Evolutionary conservation across 2,113 vertebrate genomes (phyloP).

Genomic region (Oophaga pumilio): DNA sequence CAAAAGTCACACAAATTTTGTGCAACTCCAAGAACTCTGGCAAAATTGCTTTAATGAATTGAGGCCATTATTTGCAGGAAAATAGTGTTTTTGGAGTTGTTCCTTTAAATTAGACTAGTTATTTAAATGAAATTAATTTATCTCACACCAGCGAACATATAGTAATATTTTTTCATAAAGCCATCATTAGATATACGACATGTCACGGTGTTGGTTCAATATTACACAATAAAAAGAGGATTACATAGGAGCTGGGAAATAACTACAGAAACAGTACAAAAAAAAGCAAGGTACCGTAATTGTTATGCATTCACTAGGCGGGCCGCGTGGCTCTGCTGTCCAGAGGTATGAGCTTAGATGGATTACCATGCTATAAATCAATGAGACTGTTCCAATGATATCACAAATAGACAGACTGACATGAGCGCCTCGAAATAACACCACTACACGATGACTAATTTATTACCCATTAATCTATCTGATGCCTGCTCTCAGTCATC

Average conservation of each 20-base stretch:
- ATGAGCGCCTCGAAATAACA: constrained; percentile 47
- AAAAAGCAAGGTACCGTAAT: constrained; percentile 17
- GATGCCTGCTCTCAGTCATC: constrained; percentile 18
- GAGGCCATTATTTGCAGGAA: too few relatives aligned
- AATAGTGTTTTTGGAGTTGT: too few relatives aligned
- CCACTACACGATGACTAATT: constrained; percentile 32
- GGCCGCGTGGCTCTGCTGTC: constrained; percentile 4
- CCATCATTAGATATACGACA: constrained; percentile 18
- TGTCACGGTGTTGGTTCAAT: constrained; percentile 10
- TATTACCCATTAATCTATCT: constrained; percentile 44
- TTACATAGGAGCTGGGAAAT: constrained; percentile 28
- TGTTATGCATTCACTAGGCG: constrained; percentile 35
- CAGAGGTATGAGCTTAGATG: constrained; percentile 26
- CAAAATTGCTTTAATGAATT: too few relatives aligned
- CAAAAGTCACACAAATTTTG: too few relatives aligned
- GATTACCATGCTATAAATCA: constrained; percentile 49
- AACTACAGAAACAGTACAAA: constrained; percentile 12
- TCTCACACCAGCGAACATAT: neutral
- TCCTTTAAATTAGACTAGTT: neutral
- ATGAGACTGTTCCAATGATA: constrained; percentile 37
- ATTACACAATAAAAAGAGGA: constrained; percentile 43
- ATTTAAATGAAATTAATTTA: neutral
- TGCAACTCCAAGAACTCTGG: too few relatives aligned
- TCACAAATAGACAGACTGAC: constrained; percentile 51
- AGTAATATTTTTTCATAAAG: constrained; percentile 10